Evolutionary conservation across 92 coral and sea anemone genomes (phyloP).

Genomic region (Blastomussa wellsi): DNA sequence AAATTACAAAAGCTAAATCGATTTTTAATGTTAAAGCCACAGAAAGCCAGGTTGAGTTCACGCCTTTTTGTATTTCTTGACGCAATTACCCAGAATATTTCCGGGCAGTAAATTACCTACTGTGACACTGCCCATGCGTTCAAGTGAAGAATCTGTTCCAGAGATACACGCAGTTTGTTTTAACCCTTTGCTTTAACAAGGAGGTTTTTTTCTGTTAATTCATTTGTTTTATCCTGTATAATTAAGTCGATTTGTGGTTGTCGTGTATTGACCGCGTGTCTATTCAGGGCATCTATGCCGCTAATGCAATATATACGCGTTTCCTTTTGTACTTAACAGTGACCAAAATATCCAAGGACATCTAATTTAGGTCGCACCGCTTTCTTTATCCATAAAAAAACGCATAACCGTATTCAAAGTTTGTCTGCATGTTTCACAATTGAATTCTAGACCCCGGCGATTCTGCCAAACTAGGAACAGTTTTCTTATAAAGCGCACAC

Average conservation of each 20-base stretch:
- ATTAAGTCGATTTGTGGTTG: background rate
- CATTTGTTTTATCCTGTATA: background rate
- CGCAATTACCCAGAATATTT: background rate
- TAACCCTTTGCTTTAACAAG: background rate
- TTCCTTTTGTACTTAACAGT: constrained; percentile 12
- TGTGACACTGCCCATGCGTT: too few species aligned
- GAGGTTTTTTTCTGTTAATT: background rate
- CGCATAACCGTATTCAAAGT: background rate
- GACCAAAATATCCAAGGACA: background rate
- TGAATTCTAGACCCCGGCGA: background rate
- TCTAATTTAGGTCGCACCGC: background rate
- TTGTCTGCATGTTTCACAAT: background rate
- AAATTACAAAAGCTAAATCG: background rate
- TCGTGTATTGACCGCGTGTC: background rate
- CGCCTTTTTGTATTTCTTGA: background rate
- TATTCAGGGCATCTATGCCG: background rate
- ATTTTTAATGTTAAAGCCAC: background rate
- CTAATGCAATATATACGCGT: background rate
- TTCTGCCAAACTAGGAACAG: background rate
- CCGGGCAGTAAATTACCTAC: too few species aligned
- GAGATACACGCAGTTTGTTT: background rate
- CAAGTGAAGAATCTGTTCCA: too few species aligned
- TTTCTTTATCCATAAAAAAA: background rate
- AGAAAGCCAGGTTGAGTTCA: background rate
- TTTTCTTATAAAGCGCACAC: background rate